phyloP scores from a whole-genome alignment of 23 tunicate species.

The Halocynthia roretzi region DNA sequence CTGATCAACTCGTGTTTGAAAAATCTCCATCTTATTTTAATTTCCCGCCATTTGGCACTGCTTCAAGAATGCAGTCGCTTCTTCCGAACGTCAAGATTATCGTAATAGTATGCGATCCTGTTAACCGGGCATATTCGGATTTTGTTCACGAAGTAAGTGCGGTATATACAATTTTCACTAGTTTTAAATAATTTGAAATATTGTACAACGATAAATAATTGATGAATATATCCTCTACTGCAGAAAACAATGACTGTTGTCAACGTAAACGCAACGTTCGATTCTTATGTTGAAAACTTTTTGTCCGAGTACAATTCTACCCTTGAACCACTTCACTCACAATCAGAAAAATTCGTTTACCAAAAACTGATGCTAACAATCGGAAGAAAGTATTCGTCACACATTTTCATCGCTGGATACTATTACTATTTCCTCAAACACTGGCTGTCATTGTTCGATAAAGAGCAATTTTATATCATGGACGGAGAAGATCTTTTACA shows the following conservation, averaged over 20 bases:
- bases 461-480: neutral
- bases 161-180: neutral
- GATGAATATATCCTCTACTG: neutral
- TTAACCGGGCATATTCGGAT: neutral
- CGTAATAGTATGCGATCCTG: neutral
- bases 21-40: conserved; percentile 7
- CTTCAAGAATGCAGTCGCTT: neutral
- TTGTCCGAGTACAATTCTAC: neutral
- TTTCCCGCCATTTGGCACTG: neutral
- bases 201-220: too few species aligned
- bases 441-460: neutral
- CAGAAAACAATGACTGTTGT: conserved; percentile 4
- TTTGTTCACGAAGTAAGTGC: conserved; percentile 4
- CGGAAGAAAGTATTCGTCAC: neutral
- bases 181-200: neutral
- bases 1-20: neutral
- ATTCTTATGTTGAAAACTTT: neutral
- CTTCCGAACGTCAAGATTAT: conserved; percentile 1
- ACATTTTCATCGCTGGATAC: neutral
- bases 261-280: neutral
- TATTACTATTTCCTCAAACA: neutral
- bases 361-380: neutral
- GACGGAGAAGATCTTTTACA: neutral
- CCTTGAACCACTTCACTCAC: neutral
- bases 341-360: neutral